Conservation (phyloP, 2,797 vertebrate species). For the Threskiornis aethiopicus region DNA sequence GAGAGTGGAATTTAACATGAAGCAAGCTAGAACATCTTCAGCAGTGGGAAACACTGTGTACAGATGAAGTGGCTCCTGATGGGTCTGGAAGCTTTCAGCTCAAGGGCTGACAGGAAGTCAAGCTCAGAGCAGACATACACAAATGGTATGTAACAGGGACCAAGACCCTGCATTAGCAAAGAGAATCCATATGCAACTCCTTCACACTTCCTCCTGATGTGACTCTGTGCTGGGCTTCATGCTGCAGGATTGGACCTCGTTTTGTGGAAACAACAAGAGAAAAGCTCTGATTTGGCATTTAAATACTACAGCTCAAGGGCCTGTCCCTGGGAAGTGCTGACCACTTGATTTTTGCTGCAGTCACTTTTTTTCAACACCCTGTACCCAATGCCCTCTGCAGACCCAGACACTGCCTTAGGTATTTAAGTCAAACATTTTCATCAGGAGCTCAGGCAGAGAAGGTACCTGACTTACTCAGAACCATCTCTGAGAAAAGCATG, state of each 20-base stretch:
- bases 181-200: background rate
- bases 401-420: background rate
- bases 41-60: background rate
- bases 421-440: background rate
- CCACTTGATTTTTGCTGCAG: background rate
- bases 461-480: background rate
- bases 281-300: background rate
- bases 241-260: background rate
- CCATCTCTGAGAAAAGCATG: background rate
- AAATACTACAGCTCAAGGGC: background rate
- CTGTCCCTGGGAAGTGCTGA: background rate
- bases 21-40: background rate
- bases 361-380: background rate
- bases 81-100: background rate
- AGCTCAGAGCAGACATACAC: background rate
- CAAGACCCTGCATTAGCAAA: background rate
- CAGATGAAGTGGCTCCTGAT: rapidly evolving
- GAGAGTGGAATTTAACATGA: background rate
- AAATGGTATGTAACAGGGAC: background rate
- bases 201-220: background rate
- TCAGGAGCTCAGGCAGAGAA: background rate
- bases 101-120: background rate
- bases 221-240: background rate
- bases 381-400: background rate
- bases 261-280: background rate